Evolutionary conservation across 2,888 invertebrate genomes (phyloP).

Genomic region (Plagiodera versicolora): DNA sequence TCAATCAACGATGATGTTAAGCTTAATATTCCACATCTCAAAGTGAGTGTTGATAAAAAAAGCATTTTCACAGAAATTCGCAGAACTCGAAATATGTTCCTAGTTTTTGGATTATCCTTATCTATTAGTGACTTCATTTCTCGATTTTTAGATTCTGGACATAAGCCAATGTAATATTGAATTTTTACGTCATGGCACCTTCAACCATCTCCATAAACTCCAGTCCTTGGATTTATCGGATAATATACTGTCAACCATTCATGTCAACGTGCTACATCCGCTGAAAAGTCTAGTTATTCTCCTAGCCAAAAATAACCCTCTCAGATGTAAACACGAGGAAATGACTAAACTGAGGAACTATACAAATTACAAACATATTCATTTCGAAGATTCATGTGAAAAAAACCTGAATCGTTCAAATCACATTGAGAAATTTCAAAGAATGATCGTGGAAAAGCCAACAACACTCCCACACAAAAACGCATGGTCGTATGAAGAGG

Average conservation of each 20-base stretch:
- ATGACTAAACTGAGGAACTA: conserved; percentile 51
- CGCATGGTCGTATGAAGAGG: conserved; percentile 53
- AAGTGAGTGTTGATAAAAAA: conserved; percentile 50
- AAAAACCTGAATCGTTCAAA: background rate
- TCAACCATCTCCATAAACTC: conserved; percentile 60
- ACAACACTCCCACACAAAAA: conserved; percentile 31
- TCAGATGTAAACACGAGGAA: conserved; percentile 59
- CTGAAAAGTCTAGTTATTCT: conserved; percentile 58
- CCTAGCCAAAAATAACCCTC: conserved; percentile 61
- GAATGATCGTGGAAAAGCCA: conserved; percentile 59
- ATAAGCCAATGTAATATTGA: conserved; percentile 64
- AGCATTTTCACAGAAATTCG: too few relatives aligned
- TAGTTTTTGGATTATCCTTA: too few relatives aligned
- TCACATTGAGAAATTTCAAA: conserved; percentile 47
- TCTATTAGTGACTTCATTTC: too few relatives aligned
- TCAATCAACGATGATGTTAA: conserved; percentile 57
- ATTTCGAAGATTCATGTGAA: conserved; percentile 44
- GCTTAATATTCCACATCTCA: conserved; percentile 59
- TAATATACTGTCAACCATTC: conserved; percentile 62
- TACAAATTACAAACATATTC: conserved; percentile 52
- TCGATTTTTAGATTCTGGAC: conserved; percentile 58
- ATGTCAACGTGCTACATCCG: conserved; percentile 55
- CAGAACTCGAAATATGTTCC: too few relatives aligned
- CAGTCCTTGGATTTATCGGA: conserved; percentile 62
- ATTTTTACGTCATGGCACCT: conserved; percentile 57